These are phyloP conservation scores for Neodiprion fabricii DNA, from an alignment of 1,140 invertebrate genomes.

Conservation along the genomic window DNA sequence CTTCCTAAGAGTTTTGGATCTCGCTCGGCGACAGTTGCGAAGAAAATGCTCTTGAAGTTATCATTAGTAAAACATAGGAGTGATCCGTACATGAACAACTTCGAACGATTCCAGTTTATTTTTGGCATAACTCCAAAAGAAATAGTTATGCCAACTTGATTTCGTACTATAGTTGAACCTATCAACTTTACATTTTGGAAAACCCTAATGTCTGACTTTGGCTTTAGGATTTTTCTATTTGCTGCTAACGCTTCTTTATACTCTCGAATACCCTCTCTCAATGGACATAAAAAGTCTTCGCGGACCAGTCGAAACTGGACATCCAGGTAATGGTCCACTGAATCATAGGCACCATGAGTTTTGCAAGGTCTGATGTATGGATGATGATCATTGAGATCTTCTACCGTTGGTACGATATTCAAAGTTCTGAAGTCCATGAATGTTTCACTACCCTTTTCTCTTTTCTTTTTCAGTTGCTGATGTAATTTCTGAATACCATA, in stretches of 20 bases:
- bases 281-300: conserved; percentile 74
- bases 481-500: background rate
- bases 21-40: conserved; percentile 56
- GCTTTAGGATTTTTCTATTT: background rate
- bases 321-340: conserved; percentile 77
- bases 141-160: background rate
- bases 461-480: background rate
- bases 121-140: conserved; percentile 14
- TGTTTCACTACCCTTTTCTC: background rate
- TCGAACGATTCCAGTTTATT: conserved; percentile 42
- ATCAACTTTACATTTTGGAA: background rate
- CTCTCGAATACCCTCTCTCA: conserved; percentile 64
- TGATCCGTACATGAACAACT: conserved; percentile 61
- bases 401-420: background rate
- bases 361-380: conserved; percentile 68
- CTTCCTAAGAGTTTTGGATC: conserved; percentile 26
- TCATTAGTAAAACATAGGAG: conserved; percentile 62
- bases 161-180: background rate
- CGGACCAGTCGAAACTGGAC: conserved; percentile 77
- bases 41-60: conserved; percentile 57
- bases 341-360: conserved; percentile 66
- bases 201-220: background rate
- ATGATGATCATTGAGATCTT: conserved; percentile 9
- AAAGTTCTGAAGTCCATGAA: background rate
- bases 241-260: conserved; percentile 35